phyloP scores from a whole-genome alignment of 2,888 invertebrate species.

The Anoncus sp. region DNA sequence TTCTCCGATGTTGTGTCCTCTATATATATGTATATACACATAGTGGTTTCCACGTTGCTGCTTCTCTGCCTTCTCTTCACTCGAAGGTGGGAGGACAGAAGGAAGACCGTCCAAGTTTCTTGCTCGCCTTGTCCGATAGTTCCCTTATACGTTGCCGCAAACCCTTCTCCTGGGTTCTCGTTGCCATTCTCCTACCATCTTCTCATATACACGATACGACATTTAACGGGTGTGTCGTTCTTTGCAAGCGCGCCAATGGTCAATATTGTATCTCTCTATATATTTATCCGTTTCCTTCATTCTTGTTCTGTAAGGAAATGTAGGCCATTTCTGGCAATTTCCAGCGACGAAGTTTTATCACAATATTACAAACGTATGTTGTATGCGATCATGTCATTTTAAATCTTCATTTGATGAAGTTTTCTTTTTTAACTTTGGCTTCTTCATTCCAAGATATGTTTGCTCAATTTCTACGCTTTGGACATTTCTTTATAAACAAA shows the following conservation, averaged over 20 bases:
- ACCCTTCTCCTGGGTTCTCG: slow-evolving; percentile 38
- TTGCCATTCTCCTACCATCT: slow-evolving; percentile 5
- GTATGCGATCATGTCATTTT: neutral
- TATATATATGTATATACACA: slow-evolving; percentile 27
- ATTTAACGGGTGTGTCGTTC: slow-evolving; percentile 81
- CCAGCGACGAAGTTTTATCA: neutral
- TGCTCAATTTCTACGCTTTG: too few species aligned
- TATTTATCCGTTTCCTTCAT: neutral
- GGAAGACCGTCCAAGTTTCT: slow-evolving; percentile 73
- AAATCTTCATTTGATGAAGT: too few species aligned
- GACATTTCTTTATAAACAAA: too few species aligned
- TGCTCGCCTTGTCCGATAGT: slow-evolving; percentile 79
- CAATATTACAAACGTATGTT: neutral
- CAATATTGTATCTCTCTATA: slow-evolving; percentile 12
- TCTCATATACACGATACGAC: slow-evolving; percentile 63
- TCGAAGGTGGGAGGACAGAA: slow-evolving; percentile 39
- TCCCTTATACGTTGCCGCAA: slow-evolving; percentile 65
- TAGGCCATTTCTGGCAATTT: too few species aligned
- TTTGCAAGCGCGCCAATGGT: slow-evolving; percentile 44
- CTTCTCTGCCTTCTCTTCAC: slow-evolving; percentile 52
- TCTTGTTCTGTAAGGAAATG: neutral
- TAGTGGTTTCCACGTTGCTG: slow-evolving; percentile 48
- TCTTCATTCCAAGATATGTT: too few species aligned
- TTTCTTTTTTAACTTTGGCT: too few species aligned
- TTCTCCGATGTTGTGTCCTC: slow-evolving; percentile 21